Base-by-base conservation (phyloP, 2,113 vertebrate species). In the Otus sunia region DNA sequence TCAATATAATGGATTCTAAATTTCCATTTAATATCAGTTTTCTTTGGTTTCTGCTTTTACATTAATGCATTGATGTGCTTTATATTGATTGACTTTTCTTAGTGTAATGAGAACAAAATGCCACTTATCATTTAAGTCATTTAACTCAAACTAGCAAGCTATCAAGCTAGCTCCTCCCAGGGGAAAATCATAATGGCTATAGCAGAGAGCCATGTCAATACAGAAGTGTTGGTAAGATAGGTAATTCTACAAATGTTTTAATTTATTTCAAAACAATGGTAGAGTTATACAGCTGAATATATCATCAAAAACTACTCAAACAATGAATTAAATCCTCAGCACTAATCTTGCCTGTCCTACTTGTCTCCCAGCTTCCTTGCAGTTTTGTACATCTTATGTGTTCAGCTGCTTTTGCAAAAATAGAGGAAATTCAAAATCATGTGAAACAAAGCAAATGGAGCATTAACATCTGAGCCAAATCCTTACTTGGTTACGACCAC, bases 11-110 rank as follows among this genome's bases (percentile, higher is more conserved):
- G 80, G 91, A 92, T 91, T 82, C 92, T 96, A 68, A 93, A 97
- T 95, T 96, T 91, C 95, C 91, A 96, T 90, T 97, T 96, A 96
- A 97, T 97, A 97, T 88, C 87, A 94, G 71, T 96, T 97, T 97
- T 96, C 95, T 90, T 95, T 91, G 94, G 90, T 88, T 97, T 96
- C 94, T 83, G 87, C 94, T 96, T 88, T 92, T 97, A 80, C 94
- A 96, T 95, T 96, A 96, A 92, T 95, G 94, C 91, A 91, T 90
- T 91, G 94, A 88, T 96, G 92, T 22, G 77, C 89, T 86, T 94
- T 80, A 75, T 90, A 97, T 96, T 95, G 96, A 95, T 26, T 94
- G 93, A 91, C 93, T 95, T 75, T 95, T 67, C 92, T 53, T 93
- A 50, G 90, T 67, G 66, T 77, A 84, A 88, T 90, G 76, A 90